Base-by-base conservation (phyloP, 2,888 invertebrate genomes). In the Yponomeuta plumbellus region DNA sequence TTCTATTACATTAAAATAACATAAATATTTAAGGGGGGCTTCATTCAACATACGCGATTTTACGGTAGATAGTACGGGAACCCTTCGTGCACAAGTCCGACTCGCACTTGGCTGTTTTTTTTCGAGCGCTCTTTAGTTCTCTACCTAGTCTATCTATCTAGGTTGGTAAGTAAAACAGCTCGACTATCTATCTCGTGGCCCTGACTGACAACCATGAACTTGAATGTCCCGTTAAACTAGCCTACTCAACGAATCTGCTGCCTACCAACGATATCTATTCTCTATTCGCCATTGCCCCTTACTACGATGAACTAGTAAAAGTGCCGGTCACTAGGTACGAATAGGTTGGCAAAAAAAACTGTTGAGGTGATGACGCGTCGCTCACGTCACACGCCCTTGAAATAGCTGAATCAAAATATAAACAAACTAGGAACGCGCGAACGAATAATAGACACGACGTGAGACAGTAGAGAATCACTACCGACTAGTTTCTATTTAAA, bases 341-440 rank as follows among this genome's bases (percentile, higher is more conserved):
- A 52, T 66, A 59, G 13, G 44, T 64, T 4, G 64, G 22, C 5
- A 58, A 59, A 22, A 59, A 59, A 57, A 13, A 57, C n/a, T 57
- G 59, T 59, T 22, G 59, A 59, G 21, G 21, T 59, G 21, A 58
- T 20, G 59, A 22, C 59, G 59, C 22, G 59, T 22, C 21, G 59
- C 59, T 21, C 21, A 57, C 66, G 61, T 40, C 59, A 61, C 61
- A 20, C 76, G 86, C 85, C 90, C 89, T 89, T 90, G 90, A 87
- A 86, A 80, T 82, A 76, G 78, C 79, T 81, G 85, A 87, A 57
- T 59, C 66, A 85, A 87, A 83, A 67, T 66, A 66, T 83, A 86
- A 87, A 84, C 84, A 88, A 88, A 86, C 21, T 85, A 87, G 78
- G 80, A 85, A 83, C 81, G 88, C 87, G 88, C 90, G 88, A 89